Percentiles rank a stretch among this genome's conserved stretches.
These are phyloP conservation scores for Monomorium pharaonis DNA, from an alignment of 1,140 invertebrate species.

Conservation along the genomic window DNA sequence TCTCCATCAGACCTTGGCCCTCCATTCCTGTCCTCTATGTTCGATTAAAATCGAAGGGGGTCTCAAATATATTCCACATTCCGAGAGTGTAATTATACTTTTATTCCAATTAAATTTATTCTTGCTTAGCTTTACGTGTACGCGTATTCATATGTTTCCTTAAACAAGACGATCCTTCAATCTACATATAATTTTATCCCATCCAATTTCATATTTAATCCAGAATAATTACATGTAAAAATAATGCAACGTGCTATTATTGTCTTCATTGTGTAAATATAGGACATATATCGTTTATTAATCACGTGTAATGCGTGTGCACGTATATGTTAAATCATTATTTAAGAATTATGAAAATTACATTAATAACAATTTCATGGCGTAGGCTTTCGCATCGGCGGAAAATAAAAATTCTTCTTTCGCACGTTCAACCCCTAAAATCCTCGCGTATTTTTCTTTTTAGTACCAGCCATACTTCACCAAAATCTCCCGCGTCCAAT, in stretches of 20 bases:
- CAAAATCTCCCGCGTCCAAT: conserved; percentile 34
- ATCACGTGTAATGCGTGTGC: neutral
- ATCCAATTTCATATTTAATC: neutral
- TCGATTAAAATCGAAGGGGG: conserved; percentile 5
- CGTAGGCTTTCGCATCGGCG: neutral
- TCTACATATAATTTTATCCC: neutral
- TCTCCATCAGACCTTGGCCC: neutral
- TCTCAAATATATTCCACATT: neutral
- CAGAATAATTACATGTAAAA: neutral
- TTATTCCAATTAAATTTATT: neutral
- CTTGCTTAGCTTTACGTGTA: neutral
- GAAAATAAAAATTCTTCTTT: neutral
- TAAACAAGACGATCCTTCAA: neutral
- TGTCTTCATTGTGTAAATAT: neutral
- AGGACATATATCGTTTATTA: neutral
- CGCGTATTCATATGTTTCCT: neutral
- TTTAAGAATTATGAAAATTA: conserved; percentile 31
- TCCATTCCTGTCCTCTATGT: neutral
- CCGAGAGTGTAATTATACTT: neutral
- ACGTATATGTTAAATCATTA: no score
- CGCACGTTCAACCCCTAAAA: conserved; percentile 7
- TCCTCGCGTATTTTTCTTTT: conserved; percentile 28
- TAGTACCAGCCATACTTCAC: conserved; percentile 14
- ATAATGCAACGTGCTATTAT: neutral
- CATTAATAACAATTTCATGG: neutral